These are phyloP conservation scores for Apodemus agrarius DNA, from an alignment of 2,797 vertebrate genomes.

Conservation along the genomic window DNA sequence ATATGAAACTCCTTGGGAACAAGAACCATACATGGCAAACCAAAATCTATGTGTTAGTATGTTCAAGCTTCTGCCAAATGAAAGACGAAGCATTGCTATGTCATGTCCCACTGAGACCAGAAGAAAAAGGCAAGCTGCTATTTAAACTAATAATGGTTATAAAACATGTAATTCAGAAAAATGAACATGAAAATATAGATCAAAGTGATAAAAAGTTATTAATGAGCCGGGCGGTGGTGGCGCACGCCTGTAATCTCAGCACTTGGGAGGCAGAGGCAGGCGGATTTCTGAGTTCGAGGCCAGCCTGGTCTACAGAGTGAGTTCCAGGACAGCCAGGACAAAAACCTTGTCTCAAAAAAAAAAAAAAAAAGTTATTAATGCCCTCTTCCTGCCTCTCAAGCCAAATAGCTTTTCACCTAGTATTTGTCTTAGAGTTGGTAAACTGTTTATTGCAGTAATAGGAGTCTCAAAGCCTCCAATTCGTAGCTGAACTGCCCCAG, in stretches of 20 bases:
- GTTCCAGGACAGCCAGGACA: no score
- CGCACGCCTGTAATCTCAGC: no score
- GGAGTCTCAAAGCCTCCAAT: not conserved
- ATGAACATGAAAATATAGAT: constrained; percentile 15
- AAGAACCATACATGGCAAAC: not conserved
- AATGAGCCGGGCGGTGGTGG: no score
- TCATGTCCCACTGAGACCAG: not conserved
- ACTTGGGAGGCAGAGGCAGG: no score
- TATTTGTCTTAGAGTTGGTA: not conserved
- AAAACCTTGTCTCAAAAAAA: no score
- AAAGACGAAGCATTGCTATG: not conserved
- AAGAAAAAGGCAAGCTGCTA: not conserved
- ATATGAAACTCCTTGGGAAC: not conserved
- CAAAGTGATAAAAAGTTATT: not conserved
- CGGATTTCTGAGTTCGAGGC: no score
- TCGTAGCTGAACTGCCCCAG: not conserved
- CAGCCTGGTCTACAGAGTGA: no score
- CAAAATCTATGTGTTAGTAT: constrained; percentile 22
- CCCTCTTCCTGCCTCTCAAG: not conserved
- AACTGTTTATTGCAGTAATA: not conserved
- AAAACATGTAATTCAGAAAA: constrained; percentile 37
- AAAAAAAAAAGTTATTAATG: not conserved
- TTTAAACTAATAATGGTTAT: constrained; percentile 9
- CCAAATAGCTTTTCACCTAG: not conserved
- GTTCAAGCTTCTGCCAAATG: not conserved